Evolutionary conservation across 2,797 vertebrate species (phyloP).

Genomic region (Acanthurus leucopareius): DNA sequence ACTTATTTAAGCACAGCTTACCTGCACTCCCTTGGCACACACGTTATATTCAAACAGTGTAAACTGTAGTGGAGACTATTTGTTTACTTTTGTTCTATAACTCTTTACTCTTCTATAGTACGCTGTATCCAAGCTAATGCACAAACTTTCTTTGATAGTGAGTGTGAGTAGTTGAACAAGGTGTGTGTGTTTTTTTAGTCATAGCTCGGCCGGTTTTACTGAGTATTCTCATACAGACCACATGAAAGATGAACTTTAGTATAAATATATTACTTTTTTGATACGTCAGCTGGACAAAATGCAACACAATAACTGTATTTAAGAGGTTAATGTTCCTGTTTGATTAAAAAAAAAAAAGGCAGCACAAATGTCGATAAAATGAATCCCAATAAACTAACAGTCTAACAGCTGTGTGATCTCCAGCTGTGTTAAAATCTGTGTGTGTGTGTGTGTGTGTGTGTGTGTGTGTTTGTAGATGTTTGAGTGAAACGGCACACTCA

Average conservation of each 20-base stretch:
- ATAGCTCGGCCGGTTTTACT: no score
- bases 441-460: background rate
- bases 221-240: background rate
- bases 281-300: background rate
- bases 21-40: conserved; percentile 6
- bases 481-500: background rate
- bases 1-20: background rate
- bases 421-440: background rate
- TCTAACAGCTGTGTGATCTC: background rate
- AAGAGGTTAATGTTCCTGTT: background rate
- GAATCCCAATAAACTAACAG: background rate
- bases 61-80: background rate
- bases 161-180: background rate
- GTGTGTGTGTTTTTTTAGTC: background rate
- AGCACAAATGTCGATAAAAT: background rate
- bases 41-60: background rate
- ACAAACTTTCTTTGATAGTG: background rate
- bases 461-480: background rate
- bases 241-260: no score
- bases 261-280: background rate
- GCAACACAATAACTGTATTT: background rate
- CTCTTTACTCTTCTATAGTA: background rate
- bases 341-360: background rate
- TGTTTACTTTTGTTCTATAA: conserved; percentile 1
- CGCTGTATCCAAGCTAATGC: background rate